phyloP scores from a whole-genome alignment of 2,113 vertebrate genomes.

The Ptilonorhynchus violaceus region DNA sequence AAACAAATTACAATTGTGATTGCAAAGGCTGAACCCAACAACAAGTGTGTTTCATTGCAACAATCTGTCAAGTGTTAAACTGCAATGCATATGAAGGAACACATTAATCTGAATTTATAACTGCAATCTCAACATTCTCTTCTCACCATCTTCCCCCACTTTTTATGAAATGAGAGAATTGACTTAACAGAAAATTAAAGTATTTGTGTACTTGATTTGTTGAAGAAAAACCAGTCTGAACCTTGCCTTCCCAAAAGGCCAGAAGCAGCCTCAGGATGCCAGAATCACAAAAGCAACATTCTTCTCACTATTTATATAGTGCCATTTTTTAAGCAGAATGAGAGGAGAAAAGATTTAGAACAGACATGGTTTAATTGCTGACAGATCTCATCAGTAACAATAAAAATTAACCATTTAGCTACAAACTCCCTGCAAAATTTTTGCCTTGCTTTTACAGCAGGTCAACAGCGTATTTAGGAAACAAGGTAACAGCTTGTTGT shows the following conservation, averaged over 20 bases:
- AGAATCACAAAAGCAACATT: conserved; percentile 18
- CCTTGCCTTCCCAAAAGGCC: not conserved
- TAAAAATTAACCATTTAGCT: not conserved
- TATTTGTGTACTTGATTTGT: not conserved
- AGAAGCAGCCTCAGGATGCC: not conserved
- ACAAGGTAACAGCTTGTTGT: not conserved
- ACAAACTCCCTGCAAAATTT: not conserved
- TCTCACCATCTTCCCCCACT: not conserved
- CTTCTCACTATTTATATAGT: not conserved
- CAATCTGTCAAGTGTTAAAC: not conserved
- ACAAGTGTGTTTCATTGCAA: not conserved
- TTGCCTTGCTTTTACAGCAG: not conserved
- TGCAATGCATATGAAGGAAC: not conserved
- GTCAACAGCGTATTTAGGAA: not conserved
- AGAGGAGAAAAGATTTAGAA: not conserved
- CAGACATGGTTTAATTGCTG: conserved; percentile 22
- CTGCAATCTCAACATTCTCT: not conserved
- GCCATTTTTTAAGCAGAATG: not conserved
- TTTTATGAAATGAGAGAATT: not conserved
- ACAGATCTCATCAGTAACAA: not conserved
- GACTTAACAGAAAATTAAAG: not conserved
- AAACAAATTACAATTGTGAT: not conserved
- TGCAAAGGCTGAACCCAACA: not conserved
- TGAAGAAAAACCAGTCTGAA: not conserved
- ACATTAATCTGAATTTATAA: not conserved